Conservation (phyloP, 2,797 vertebrate genomes). For the Paramormyrops hopkinsi region DNA sequence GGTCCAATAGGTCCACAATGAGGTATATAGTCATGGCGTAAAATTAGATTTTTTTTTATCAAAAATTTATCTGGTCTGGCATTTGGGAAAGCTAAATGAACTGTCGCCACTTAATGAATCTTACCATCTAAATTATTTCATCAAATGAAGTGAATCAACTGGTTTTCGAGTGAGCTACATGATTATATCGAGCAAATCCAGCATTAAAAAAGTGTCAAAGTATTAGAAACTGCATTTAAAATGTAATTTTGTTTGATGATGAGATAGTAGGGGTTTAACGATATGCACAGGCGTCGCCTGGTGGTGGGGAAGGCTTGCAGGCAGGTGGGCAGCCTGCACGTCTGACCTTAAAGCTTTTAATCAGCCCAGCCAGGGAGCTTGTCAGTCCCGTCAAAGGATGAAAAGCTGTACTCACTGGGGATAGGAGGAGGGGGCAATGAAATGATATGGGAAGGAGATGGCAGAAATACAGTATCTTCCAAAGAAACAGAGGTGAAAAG, state of each 20-base stretch:
- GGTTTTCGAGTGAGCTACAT: neutral
- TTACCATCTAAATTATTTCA: neutral
- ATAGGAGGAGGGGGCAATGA: neutral
- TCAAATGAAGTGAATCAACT: neutral
- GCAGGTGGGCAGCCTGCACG: neutral
- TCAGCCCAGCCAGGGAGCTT: conserved; percentile 44
- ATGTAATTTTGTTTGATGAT: neutral
- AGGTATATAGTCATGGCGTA: neutral
- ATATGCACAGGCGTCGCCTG: neutral
- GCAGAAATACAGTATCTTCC: neutral
- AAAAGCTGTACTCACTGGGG: neutral
- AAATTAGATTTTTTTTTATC: neutral
- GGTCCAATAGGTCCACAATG: no score
- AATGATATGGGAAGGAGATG: neutral
- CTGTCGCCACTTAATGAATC: neutral
- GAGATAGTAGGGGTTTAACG: neutral
- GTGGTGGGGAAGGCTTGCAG: neutral
- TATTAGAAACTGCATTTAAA: neutral
- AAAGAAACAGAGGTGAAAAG: neutral
- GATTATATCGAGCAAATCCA: neutral
- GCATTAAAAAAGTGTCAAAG: neutral
- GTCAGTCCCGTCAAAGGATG: conserved; percentile 25
- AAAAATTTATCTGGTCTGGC: neutral
- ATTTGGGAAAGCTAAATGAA: neutral
- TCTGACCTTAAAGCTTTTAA: conserved; percentile 46